Base-by-base conservation (phyloP, 2,888 invertebrate genomes). In the Creontiades dilutus region DNA sequence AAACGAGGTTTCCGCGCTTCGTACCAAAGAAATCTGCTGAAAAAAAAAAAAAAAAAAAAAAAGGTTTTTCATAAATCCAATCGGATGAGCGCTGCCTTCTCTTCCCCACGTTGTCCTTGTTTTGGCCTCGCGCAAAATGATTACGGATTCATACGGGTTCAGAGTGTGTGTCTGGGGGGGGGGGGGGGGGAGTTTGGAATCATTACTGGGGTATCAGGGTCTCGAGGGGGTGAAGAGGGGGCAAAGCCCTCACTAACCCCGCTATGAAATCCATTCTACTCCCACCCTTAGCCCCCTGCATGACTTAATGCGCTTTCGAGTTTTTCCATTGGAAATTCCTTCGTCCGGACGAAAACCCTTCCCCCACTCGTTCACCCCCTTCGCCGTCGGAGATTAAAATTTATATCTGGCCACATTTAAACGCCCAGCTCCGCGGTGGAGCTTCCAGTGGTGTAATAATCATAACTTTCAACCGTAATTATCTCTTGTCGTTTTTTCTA, bases 231-330 rank as follows among this genome's bases (percentile, higher is more conserved):
- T 52, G 52, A 11, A 2, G 61, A 19, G 16, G 61, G 61, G 68
- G 68, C 13, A 23, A 23, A 68, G 19, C 23, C 68, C 68, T 7
- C 27, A 9, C 68, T 19, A n/a, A 19, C 68, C 68, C 23, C 68
- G 12, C 5, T 52, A 52, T 52, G 52, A 68, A 68, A 23, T 23
- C 68, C 19, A 68, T 23, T 68, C 68, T 61, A 19, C 16, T 2
- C 68, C 52, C 23, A 19, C 37, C 37, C 37, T 37, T 37, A 37
- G 37, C 27, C 27, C n/a, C 82, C 7, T 37, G 27, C 52, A 82
- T 52, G 82, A 82, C 82, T 82, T 82, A 82, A 82, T 82, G 48
- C 52, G 82, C 47, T 82, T 82, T 82, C 52, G 47, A 46, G 48
- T 52, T 47, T 46, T 47, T 82, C 52, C 82, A 82, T 46, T 78